These are phyloP conservation scores for Amiota minor DNA, from an alignment of 2,888 invertebrate genomes.

Conservation along the genomic window DNA sequence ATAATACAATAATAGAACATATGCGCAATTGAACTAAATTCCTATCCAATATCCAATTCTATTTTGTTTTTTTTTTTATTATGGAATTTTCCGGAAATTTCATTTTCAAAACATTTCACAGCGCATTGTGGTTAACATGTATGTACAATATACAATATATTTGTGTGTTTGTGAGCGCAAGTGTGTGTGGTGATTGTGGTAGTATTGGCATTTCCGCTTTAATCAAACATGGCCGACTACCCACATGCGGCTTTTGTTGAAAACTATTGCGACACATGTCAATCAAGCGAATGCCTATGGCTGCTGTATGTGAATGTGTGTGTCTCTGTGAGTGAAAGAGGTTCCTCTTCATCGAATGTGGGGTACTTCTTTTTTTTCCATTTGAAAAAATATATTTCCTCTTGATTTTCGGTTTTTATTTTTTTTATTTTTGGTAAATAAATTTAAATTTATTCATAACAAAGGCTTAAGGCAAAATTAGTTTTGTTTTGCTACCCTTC, in stretches of 20 bases:
- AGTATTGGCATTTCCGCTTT: constrained; percentile 21
- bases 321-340: not conserved
- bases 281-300: constrained; percentile 14
- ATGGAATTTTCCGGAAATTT: constrained; percentile 11
- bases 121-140: not conserved
- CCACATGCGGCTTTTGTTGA: constrained; percentile 2
- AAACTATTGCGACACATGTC: constrained; percentile 28
- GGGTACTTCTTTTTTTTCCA: too few species aligned
- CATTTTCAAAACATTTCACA: constrained; percentile 7
- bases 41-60: constrained; percentile 14
- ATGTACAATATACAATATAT: not conserved
- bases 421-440: too few species aligned
- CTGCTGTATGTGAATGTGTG: not conserved
- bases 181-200: too few species aligned
- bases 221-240: constrained; percentile 16
- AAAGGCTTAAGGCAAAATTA: too few species aligned
- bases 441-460: too few species aligned
- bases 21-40: constrained; percentile 46
- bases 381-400: too few species aligned
- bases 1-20: constrained; percentile 26
- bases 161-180: constrained; percentile 7
- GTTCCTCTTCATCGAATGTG: too few species aligned
- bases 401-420: too few species aligned
- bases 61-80: constrained; percentile 28
- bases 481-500: too few species aligned